Base-by-base conservation (phyloP, 1,140 invertebrate species). In the Centruroides sculpturatus region DNA sequence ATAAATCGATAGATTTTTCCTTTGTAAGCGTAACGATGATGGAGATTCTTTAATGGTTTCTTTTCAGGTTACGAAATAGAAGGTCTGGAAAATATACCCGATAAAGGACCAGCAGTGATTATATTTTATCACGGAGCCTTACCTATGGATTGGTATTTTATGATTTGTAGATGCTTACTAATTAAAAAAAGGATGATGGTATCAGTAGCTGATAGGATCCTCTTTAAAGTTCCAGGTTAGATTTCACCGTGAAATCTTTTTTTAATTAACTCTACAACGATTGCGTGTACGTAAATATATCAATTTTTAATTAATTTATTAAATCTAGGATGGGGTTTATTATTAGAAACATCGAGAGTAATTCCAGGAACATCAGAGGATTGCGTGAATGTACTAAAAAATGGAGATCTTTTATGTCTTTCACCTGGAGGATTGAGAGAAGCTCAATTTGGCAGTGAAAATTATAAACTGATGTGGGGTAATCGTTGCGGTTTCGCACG, bases 61-160 rank as follows among this genome's bases (percentile, higher is more conserved):
- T 41, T 54, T 48, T 4, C 50, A 64, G 63, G 63, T 9, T 98
- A 97, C 75, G 93, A 98, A 74, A 81, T 98, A 54, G 76, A 82
- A 56, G 94, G 95, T 0, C 64, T 98, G 54, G 92, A 98, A 72
- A 92, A 97, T 71, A 83, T 99, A 60, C 95, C 96, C 3, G 78
- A 82, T 23, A 76, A 82, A 59, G 84, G 87, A 5, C 83, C 90
- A 65, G 92, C 88, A 54, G 75, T 99, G 36, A 81, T 98, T 60
- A 85, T 99, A 52, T 98, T 92, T 73, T 99, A 98, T 71, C 96
- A 99, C 78, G 96, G 95, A 36, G 90, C 93, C 9, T 82, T 98
- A 66, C 96, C 96, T 8, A 83, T 98, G 52, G 96, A 99, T 76
- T 80, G 97, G 71, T 98, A 98, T 76, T 99, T 98, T 78, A 82